Evolutionary conservation across 2,113 vertebrate genomes (phyloP).

Genomic region (Oreochromis aureus): DNA sequence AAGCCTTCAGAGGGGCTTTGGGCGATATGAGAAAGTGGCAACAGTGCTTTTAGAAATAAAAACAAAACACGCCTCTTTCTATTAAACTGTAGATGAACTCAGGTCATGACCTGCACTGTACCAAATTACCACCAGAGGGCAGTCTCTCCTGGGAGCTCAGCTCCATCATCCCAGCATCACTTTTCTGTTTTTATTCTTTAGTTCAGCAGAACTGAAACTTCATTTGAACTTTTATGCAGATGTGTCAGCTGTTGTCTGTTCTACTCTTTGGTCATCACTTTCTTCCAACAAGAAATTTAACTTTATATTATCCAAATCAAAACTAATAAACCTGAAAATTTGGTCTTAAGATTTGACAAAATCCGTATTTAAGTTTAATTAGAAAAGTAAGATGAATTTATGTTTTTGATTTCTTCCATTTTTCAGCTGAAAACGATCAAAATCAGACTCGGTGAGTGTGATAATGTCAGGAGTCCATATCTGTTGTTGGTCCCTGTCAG

Average conservation of each 20-base stretch:
- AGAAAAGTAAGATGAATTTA: neutral
- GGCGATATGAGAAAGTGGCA: neutral
- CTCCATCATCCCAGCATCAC: neutral
- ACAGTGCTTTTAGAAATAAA: neutral
- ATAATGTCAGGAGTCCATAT: neutral
- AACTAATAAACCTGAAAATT: neutral
- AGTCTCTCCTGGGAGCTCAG: neutral
- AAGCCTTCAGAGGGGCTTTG: neutral
- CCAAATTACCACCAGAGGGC: neutral
- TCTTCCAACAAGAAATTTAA: neutral
- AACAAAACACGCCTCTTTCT: neutral
- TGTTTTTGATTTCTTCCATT: neutral
- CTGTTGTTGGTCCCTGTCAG: rapidly evolving
- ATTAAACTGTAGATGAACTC: neutral
- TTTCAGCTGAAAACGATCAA: neutral
- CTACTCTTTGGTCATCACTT: neutral
- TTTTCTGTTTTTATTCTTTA: rapidly evolving
- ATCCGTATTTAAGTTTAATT: neutral
- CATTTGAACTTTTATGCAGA: neutral
- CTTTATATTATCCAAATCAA: neutral
- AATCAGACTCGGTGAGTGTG: no score
- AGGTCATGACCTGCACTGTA: neutral
- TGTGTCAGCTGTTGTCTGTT: rapidly evolving
- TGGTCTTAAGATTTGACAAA: neutral
- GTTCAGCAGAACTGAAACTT: no score